Evolutionary conservation across 2,888 invertebrate genomes (phyloP).

Genomic region (Anorthoa munda): DNA sequence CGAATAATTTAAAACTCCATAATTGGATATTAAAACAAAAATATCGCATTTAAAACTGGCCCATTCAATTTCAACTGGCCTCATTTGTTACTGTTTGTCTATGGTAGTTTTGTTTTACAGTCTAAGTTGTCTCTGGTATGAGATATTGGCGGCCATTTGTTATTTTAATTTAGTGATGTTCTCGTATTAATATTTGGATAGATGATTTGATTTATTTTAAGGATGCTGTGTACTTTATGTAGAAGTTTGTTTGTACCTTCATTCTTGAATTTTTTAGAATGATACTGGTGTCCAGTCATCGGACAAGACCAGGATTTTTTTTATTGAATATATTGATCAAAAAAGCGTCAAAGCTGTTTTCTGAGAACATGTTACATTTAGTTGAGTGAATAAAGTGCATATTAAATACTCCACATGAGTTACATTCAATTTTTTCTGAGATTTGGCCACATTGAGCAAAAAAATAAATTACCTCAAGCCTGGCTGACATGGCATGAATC

Average conservation of each 20-base stretch:
- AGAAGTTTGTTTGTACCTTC: not conserved
- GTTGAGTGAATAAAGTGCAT: too few relatives aligned
- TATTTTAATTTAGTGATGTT: constrained; percentile 83
- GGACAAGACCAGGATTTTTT: not conserved
- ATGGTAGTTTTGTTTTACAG: constrained; percentile 73
- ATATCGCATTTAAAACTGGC: constrained; percentile 83
- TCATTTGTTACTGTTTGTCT: constrained; percentile 87
- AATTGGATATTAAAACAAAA: constrained; percentile 89
- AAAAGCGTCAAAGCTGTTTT: not conserved
- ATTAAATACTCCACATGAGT: too few relatives aligned
- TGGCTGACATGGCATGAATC: not conserved
- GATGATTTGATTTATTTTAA: constrained; percentile 78
- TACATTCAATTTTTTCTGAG: too few relatives aligned
- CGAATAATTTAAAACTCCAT: constrained; percentile 83
- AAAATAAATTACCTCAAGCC: too few relatives aligned
- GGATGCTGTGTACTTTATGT: constrained; percentile 23
- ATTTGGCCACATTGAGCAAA: too few relatives aligned
- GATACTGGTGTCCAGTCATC: too few relatives aligned
- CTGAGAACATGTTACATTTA: not conserved
- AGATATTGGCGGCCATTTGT: constrained; percentile 81
- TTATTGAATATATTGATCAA: too few relatives aligned
- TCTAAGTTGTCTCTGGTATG: constrained; percentile 68
- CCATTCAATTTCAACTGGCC: constrained; percentile 82
- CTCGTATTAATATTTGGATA: constrained; percentile 75
- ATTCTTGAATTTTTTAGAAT: too few relatives aligned